Evolutionary conservation across 2,113 vertebrate genomes (phyloP), one percentile per base, ranked within the genome.

Genomic region (Microcebus lehilahytsara): DNA sequence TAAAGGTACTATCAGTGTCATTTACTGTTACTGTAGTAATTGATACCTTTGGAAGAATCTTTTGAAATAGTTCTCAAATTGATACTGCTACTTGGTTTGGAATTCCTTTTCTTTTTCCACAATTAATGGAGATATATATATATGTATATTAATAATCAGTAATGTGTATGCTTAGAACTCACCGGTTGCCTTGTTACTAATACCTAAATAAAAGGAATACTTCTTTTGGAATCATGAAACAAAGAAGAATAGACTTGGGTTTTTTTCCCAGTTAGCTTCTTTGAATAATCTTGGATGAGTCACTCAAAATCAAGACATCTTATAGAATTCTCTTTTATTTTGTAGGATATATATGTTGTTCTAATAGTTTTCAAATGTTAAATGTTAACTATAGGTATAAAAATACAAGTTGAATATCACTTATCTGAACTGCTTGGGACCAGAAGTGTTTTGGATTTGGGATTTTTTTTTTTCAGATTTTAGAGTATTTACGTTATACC

Each of bases 141-240:
- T 37, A 22, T 58, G 1, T 37, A 66, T 91, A n/a, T 85, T 53
- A 56, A 79, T 77, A 91, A 64, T 81, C 49, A 75, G 23, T 74
- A 95, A 53, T 67, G 6, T 49, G 14, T 87, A 62, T 77, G 40
- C 56, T 83, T 87, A 87, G n/a, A 72, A 78, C 27, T 91, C 46
- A 91, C 8, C 58, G 56, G 25, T 78, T 80, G 17, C 6, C 37
- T 95, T 87, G 56, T 30, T 78, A 32, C 42, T 75, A 74, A 83
- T 91, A 77, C 42, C 14, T 81, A 91, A 66, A 67, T 94, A 92
- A 96, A 89, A 79, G 14, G 30, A 89, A 92, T 75, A 42, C 19
- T 89, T 92, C 34, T 62, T 97, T 96, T 69, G 71, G 71, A 85
- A 94, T 87, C 46, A 78, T 51, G 51, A 96, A 96, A 79, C 84